Evolutionary conservation across 1,140 invertebrate genomes (phyloP).

Genomic region (Stegodyphus mimosarum): DNA sequence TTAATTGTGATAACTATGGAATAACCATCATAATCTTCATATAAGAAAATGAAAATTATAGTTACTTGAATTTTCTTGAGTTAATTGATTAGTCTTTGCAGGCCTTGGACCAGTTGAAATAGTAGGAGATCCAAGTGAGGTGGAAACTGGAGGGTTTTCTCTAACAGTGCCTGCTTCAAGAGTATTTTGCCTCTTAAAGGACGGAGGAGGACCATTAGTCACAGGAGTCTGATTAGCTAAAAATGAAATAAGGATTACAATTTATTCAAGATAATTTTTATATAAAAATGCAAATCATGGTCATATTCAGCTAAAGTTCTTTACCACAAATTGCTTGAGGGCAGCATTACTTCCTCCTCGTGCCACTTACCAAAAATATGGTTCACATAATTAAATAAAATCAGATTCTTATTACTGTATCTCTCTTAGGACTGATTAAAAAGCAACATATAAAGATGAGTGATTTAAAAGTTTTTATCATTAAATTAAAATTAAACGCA

Average conservation of each 20-base stretch:
- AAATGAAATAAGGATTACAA: not conserved
- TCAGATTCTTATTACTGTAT: no score
- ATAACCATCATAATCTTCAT: no score
- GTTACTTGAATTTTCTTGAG: conserved; percentile 55
- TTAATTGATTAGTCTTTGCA: conserved; percentile 42
- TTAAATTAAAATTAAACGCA: no score
- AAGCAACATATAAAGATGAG: no score
- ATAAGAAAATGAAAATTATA: not conserved
- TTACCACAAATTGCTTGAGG: no score
- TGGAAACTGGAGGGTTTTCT: conserved; percentile 50
- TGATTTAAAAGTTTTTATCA: no score
- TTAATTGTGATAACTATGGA: no score
- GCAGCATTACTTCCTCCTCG: no score
- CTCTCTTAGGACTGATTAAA: no score
- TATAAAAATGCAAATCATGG: not conserved
- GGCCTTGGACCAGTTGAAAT: conserved; percentile 49
- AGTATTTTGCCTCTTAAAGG: conserved; percentile 60
- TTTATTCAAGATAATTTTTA: no score
- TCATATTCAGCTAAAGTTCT: not conserved
- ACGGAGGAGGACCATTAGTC: conserved; percentile 72
- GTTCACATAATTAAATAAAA: no score
- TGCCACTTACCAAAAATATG: no score
- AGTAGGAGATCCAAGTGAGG: conserved; percentile 54
- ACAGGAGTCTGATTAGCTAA: conserved; percentile 56
- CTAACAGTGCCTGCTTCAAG: conserved; percentile 49